Conservation (phyloP, 2,113 vertebrate genomes). For the Hippocampus barbouri region DNA sequence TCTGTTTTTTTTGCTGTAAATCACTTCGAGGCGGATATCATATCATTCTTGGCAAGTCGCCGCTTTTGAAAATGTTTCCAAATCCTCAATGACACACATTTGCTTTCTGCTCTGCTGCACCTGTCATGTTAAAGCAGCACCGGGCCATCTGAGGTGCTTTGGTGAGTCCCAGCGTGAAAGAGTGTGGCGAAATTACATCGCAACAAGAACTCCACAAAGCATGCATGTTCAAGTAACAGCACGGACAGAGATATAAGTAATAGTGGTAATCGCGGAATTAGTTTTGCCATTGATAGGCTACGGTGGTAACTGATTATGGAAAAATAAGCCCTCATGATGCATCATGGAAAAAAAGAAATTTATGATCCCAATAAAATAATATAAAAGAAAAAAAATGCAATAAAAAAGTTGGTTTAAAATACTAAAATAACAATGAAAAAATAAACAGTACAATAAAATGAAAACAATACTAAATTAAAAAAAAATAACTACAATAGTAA, state of each 20-base stretch:
- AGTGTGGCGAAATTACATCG: conserved; percentile 34
- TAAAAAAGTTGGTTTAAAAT: background rate
- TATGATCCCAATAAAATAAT: background rate
- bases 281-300: background rate
- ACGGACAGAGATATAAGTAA: background rate
- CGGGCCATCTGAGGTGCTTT: conserved; percentile 25
- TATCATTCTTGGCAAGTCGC: conserved; percentile 9
- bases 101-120: conserved; percentile 46
- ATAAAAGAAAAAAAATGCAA: background rate
- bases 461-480: too few species aligned
- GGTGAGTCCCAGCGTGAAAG: conserved; percentile 26
- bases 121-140: conserved; percentile 41
- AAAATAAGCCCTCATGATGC: background rate
- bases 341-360: background rate
- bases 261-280: background rate
- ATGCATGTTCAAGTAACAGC: conserved; percentile 2
- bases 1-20: conserved; percentile 18
- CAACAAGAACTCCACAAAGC: conserved; percentile 37
- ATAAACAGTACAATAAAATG: background rate
- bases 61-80: conserved; percentile 31
- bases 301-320: background rate
- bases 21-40: background rate
- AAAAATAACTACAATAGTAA: background rate
- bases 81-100: conserved; percentile 27
- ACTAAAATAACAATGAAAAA: background rate